Base-by-base conservation (phyloP, 1,140 invertebrate species). In the Alviniconcha marisindica region DNA sequence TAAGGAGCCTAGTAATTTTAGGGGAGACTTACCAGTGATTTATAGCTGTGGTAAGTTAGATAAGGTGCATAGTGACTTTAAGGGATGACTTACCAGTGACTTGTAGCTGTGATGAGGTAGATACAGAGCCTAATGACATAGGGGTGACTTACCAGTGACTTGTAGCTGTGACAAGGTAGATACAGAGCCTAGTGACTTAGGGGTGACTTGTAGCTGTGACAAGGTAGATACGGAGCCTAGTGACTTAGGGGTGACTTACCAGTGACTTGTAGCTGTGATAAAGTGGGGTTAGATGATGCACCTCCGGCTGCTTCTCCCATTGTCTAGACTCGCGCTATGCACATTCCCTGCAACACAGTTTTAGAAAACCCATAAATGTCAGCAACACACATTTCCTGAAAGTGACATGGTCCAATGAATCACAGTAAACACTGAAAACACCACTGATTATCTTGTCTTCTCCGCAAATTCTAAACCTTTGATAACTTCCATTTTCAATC, bases 181-280 rank as follows among this genome's bases (percentile, higher is more conserved):
- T n/a, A n/a, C n/a, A n/a, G n/a, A n/a, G n/a, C n/a, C n/a, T n/a
- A n/a, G n/a, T n/a, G n/a, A n/a, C n/a, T n/a, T n/a, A n/a, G n/a
- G n/a, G n/a, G n/a, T n/a, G n/a, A n/a, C n/a, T n/a, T n/a, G 85
- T 28, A 91, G 87, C 82, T 91, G 90, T 76, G 87, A 89, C 44
- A 88, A 88, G 78, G 89, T 89, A 40, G 87, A n/a, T n/a, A n/a
- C n/a, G n/a, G n/a, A n/a, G n/a, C n/a, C n/a, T n/a, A 33, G 31
- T 78, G 15, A 51, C 2, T 78, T 14, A 4, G 33, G 21, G 18
- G 5, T 42, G 15, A 85, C 88, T 85, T 89, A 90, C 89, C 85
- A 83, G 87, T 90, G 66, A 91, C 87, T 73, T 89, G 85, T 31
- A 91, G 87, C 83, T 91, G 90, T 77, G 87, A 89, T 40, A 89